phyloP scores from a whole-genome alignment of 2,113 vertebrate species.

The Sminthopsis crassicaudata region DNA sequence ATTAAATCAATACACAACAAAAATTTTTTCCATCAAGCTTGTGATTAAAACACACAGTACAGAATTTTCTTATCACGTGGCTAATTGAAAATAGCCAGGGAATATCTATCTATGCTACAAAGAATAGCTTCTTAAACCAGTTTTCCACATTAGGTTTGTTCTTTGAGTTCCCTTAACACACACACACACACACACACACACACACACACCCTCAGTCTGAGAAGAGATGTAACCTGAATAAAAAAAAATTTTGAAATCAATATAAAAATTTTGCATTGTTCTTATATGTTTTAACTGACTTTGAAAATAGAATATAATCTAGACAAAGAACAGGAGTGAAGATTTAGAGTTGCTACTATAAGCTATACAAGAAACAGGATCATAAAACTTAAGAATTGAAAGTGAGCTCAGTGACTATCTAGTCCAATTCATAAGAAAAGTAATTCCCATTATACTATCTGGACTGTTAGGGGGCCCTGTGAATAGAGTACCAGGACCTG shows the following conservation, averaged over 20 bases:
- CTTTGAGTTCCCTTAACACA: background rate
- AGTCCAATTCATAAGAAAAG: background rate
- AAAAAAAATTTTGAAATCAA: conserved; percentile 10
- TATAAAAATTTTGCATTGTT: background rate
- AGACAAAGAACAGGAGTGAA: background rate
- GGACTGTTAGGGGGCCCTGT: too few species aligned
- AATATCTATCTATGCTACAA: background rate
- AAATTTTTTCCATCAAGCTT: background rate
- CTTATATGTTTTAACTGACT: background rate
- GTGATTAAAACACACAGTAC: background rate
- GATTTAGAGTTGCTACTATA: background rate
- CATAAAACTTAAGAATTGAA: background rate
- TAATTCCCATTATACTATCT: background rate
- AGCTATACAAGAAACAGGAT: background rate
- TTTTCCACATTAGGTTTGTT: background rate
- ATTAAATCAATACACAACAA: background rate
- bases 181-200: too few species aligned
- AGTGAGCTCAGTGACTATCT: background rate
- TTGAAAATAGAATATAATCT: background rate
- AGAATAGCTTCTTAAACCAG: background rate
- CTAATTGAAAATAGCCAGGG: background rate
- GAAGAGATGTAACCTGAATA: background rate
- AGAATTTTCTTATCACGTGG: background rate
- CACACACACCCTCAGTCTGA: too few species aligned
- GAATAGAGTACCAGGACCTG: background rate